Evolutionary conservation across 1,140 invertebrate genomes (phyloP).

Genomic region (Nixonia krombeini): DNA sequence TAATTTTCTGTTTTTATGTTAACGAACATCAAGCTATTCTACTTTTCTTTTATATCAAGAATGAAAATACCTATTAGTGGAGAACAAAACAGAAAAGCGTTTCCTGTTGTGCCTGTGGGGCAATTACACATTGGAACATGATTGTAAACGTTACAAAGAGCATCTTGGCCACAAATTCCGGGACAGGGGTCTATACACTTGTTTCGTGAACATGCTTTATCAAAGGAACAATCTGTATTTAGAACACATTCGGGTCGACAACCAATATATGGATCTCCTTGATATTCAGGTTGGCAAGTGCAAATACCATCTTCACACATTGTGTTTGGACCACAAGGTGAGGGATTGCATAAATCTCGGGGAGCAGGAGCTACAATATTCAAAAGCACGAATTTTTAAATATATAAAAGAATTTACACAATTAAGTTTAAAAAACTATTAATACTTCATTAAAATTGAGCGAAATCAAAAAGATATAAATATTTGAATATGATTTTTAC

Average conservation of each 20-base stretch:
- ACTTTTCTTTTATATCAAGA: no score
- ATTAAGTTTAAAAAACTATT: no score
- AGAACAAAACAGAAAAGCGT: constrained; percentile 68
- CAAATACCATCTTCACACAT: constrained; percentile 72
- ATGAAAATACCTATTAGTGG: constrained; percentile 56
- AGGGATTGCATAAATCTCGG: constrained; percentile 66
- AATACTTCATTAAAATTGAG: no score
- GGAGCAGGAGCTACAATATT: background rate
- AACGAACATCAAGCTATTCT: background rate
- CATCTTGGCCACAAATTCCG: constrained; percentile 72
- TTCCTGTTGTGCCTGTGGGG: constrained; percentile 69
- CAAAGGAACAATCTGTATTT: constrained; percentile 76
- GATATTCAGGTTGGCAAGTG: constrained; percentile 67
- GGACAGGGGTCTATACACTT: constrained; percentile 74
- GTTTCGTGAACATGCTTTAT: constrained; percentile 75
- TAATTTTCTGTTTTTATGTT: background rate
- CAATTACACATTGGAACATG: constrained; percentile 74
- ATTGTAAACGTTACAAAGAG: constrained; percentile 71
- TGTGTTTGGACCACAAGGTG: constrained; percentile 69
- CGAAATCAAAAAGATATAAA: background rate
- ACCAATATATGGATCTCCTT: constrained; percentile 68
- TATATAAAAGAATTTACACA: no score
- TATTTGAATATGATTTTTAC: no score
- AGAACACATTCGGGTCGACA: constrained; percentile 80
- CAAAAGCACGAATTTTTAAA: no score